Conservation (phyloP, 2,113 vertebrate genomes). For the Gila orcuttii region DNA sequence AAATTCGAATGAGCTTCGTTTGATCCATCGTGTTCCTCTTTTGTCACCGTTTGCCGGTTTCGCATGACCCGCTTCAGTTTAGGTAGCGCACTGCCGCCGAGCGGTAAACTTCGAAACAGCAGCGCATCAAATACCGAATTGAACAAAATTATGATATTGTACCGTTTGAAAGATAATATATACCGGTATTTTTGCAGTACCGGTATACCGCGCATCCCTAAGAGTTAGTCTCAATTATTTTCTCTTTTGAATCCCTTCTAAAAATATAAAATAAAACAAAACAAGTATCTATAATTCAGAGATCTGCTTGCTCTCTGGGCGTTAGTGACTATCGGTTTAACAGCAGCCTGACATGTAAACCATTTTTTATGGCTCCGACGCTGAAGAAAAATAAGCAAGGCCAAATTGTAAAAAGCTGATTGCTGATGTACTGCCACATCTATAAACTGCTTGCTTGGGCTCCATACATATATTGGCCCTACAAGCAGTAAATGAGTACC, state of each 20-base stretch:
- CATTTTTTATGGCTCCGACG: background rate
- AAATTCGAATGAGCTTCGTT: no score
- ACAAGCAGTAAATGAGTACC: background rate
- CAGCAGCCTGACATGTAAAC: background rate
- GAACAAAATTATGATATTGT: no score
- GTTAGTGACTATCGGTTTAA: background rate
- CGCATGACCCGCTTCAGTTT: no score
- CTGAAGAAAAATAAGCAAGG: background rate
- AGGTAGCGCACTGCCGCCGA: no score
- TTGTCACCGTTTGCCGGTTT: no score
- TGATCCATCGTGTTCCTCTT: no score
- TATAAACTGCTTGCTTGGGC: background rate
- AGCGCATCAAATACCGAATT: no score
- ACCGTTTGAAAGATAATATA: no score
- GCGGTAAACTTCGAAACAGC: no score
- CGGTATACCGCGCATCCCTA: no score
- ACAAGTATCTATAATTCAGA: background rate
- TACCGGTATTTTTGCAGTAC: no score
- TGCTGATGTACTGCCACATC: slow-evolving; percentile 13
- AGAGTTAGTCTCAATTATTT: no score
- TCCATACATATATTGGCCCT: background rate
- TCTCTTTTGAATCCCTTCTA: background rate
- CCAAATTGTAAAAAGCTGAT: background rate
- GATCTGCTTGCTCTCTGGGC: background rate
- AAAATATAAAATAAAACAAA: background rate